Base-by-base conservation (phyloP, 1,140 invertebrate species). In the Lamellibrachia luymesi region DNA sequence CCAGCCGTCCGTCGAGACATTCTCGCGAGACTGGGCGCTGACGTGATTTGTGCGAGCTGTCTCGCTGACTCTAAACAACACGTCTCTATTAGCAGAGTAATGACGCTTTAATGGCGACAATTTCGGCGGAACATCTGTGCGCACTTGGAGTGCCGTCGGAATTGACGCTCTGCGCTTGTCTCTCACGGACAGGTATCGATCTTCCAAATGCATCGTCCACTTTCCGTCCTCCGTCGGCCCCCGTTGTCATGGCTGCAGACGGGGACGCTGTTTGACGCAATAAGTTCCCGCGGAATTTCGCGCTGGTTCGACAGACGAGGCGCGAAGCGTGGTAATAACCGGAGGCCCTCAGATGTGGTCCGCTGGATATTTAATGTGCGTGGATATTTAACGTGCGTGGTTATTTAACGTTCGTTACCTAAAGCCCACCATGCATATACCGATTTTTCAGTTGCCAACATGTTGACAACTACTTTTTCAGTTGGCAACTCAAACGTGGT, bases 41-140 rank as follows among this genome's bases (percentile, higher is more conserved):
- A 56, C 52, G 52, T 56, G 52, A 56, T 56, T 13, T 17, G 64
- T 22, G 64, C 64, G 64, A 80, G 17, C 64, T 80, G 64, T 80
- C 64, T 80, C 64, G 17, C 13, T 6, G 13, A 10, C 13, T 80
- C 64, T 80, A 80, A 80, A 80, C 64, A 80, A 80, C 64, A 22
- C 64, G 64, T 80, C 64, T 80, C 64, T 80, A 80, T 80, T 80
- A 80, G 64, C 64, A 22, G 64, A 80, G 64, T 80, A 80, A 80
- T 80, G 64, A 80, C 64, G 64, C 25, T 80, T 80, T 80, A 80
- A 80, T 80, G 64, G 64, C 64, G 64, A 80, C 64, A 80, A 80
- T 80, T 80, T 80, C 64, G 64, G 64, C 64, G 64, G 64, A 80
- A 80, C 64, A 80, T 80, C 64, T 80, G 64, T 80, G 64, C 25